Evolutionary conservation across 2,888 invertebrate species (phyloP), one percentile per base, ranked within the genome.

Genomic region (Oegoconia quadripuncta): DNA sequence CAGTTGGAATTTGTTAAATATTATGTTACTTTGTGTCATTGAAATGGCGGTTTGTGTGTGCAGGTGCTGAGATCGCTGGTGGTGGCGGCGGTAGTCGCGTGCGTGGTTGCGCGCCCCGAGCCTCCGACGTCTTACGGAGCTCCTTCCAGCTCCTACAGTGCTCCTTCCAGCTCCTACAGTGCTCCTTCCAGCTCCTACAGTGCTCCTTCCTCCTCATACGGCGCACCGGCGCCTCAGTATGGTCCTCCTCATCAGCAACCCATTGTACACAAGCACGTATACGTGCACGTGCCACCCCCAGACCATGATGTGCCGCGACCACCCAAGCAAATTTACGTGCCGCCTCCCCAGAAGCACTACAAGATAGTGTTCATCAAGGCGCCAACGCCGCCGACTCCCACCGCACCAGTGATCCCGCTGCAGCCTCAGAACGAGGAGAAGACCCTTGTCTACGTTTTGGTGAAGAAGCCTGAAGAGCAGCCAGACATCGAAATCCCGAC

Each of bases 261-360:
- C 38, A 92, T 94, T 26, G 91, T 96, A 35, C 96, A 96, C 79
- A 96, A 96, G 70, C 96, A 96, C 71, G 95, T 96, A 9, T 96
- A 96, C 82, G 95, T 96, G 12, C 96, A 96, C 75, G 95, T 96
- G 12, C 95, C 96, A 33, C 96, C 95, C 39, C 95, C 95, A 60
- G 95, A 96, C 75, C 93, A 93, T 18, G 95, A 95, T n/a, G n/a
- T n/a, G n/a, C n/a, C n/a, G n/a, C n/a, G n/a, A n/a, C n/a, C n/a
- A n/a, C 92, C 71, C 50, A 88, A 88, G 55, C 88, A 64, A 27
- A 79, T 88, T 60, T 74, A 83, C 50, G 88, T 88, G 46, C 81
- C 88, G 39, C 86, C 88, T 34, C 92, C 94, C 1, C 94, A 94
- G 74, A 94, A 94, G 59, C 94, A 94, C 71, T 95, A 94, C 89